phyloP scores from a whole-genome alignment of 2,888 invertebrate species.

The Tromatobia lineatoria region DNA sequence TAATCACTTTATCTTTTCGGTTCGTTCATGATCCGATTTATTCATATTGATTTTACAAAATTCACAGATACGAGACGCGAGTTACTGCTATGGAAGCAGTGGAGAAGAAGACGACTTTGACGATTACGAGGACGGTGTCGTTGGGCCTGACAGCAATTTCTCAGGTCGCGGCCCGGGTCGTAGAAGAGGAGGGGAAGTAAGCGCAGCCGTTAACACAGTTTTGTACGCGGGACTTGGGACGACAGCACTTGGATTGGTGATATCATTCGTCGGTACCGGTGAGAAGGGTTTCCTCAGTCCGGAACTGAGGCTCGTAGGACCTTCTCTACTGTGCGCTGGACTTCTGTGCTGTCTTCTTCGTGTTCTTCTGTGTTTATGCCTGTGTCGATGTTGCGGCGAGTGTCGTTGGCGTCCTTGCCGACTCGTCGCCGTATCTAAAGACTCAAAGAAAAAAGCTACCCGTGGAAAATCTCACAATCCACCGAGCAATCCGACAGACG shows the following conservation, averaged over 20 bases:
- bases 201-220: conserved; percentile 93
- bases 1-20: no score
- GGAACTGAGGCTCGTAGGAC: conserved; percentile 94
- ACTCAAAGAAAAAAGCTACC: conserved; percentile 69
- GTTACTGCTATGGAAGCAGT: conserved; percentile 91
- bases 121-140: conserved; percentile 61
- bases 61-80: conserved; percentile 93
- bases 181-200: conserved; percentile 89
- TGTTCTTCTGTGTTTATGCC: conserved; percentile 94
- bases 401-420: conserved; percentile 87
- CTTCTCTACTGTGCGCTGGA: conserved; percentile 92
- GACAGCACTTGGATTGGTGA: conserved; percentile 93
- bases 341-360: conserved; percentile 94
- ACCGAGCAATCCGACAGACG: conserved; percentile 63
- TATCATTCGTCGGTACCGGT: conserved; percentile 96
- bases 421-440: conserved; percentile 74
- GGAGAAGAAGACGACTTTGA: conserved; percentile 87
- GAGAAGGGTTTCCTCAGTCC: conserved; percentile 96
- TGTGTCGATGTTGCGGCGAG: conserved; percentile 92
- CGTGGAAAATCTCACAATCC: conserved; percentile 48
- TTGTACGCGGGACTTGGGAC: conserved; percentile 95
- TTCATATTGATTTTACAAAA: background rate
- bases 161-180: conserved; percentile 86
- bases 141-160: conserved; percentile 82
- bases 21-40: background rate